Evolutionary conservation across 1,140 invertebrate genomes (phyloP).

Genomic region (Hormaphis cornu): DNA sequence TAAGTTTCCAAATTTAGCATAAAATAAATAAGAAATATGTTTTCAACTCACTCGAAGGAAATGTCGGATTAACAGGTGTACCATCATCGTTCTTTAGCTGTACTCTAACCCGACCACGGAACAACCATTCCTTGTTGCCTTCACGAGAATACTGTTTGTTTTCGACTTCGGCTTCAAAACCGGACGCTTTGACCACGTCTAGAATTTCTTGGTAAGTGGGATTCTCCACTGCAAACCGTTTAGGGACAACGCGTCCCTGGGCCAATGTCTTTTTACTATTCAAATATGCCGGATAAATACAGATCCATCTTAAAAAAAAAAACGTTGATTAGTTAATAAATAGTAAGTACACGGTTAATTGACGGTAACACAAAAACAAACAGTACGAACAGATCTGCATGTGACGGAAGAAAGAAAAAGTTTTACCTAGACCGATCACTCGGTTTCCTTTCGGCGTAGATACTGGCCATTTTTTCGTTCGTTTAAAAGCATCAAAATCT

Average conservation of each 20-base stretch:
- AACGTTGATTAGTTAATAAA: not conserved
- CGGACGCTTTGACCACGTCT: conserved; percentile 74
- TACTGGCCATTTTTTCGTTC: not conserved
- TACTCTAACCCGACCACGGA: conserved; percentile 78
- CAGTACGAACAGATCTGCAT: no score
- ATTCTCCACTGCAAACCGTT: conserved; percentile 83
- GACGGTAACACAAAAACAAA: no score
- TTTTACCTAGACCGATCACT: conserved; percentile 25
- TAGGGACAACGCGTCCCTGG: conserved; percentile 74
- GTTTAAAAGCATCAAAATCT: not conserved
- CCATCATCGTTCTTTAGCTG: conserved; percentile 91
- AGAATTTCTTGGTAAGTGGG: conserved; percentile 87
- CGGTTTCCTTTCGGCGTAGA: conserved; percentile 22
- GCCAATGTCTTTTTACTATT: conserved; percentile 86
- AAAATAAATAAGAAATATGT: not conserved
- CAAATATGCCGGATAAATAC: conserved; percentile 92
- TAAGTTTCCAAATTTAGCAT: no score
- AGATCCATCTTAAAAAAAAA: conserved; percentile 72
- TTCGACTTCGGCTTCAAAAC: conserved; percentile 79
- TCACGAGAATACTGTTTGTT: conserved; percentile 91
- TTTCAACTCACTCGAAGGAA: conserved; percentile 53
- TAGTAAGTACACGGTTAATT: no score
- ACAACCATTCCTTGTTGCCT: conserved; percentile 62
- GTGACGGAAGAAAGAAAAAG: not conserved
- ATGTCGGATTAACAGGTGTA: conserved; percentile 59